Evolutionary conservation across 2,888 invertebrate species (phyloP), one percentile per base, ranked within the genome.

Genomic region (Hetaerina titia): DNA sequence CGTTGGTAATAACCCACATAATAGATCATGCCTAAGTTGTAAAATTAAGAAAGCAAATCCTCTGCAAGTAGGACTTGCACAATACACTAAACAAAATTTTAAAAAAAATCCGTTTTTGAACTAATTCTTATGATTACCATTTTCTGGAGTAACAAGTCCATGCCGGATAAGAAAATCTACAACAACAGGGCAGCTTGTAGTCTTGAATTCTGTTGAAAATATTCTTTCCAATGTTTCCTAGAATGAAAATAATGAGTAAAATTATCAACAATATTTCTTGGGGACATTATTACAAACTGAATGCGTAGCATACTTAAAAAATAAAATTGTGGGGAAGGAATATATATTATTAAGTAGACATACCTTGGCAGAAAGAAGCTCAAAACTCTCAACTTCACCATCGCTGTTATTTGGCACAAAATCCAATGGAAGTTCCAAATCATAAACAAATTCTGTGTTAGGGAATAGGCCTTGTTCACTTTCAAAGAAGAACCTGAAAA

Each of bases 401-500:
- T 99, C 99, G 64, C 98, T 98, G 97, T 99, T 99, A 96, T 98
- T 98, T n/a, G 99, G 99, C 95, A 98, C 97, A 97, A 99, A 99
- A 96, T 99, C 99, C 95, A 98, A 96, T 25, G 99, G 99, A 96
- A 99, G 97, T 97, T 99, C 99, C 96, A 99, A 97, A 97, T 99
- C 99, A 96, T 98, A 99, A 57, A 99, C 98, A 97, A 99, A 99
- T 96, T 99, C 99, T 7, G 99, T 99, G 96, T 99, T 99, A 25
- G 99, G 99, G 96, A 99, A 99, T 81, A 99, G 97, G 0, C 99
- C 99, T 96, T 99, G 97, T 96, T 99, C 99, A 96, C 99, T 99
- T 97, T 99, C 99, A 96, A 98, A 99, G 96, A 98, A 99, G 97
- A 99, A 98, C 96, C 98, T 98, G 97, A 90, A 97, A 97, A 94